Conservation (phyloP, 2,113 vertebrate species). For the Lanius collurio region DNA sequence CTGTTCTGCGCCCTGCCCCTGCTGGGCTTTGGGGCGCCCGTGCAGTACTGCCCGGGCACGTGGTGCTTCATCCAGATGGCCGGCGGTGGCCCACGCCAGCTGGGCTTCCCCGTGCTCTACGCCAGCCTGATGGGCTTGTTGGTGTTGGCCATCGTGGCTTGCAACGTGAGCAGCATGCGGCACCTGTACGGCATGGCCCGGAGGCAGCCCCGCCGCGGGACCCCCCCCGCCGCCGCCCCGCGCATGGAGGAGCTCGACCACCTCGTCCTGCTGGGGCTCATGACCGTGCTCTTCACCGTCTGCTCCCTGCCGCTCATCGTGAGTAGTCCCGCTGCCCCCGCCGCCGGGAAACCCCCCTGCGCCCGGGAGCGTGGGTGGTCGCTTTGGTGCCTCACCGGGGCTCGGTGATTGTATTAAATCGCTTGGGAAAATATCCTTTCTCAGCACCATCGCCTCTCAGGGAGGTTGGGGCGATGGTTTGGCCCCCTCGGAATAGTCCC, state of each 20-base stretch:
- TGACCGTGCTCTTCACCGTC: slow-evolving; percentile 77
- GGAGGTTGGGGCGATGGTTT: background rate
- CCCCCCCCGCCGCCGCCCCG: background rate
- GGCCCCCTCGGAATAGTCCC: background rate
- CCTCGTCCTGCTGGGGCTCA: slow-evolving; percentile 76
- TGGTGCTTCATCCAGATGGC: slow-evolving; percentile 84
- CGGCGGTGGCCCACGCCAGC: fast-evolving
- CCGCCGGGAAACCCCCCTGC: too few relatives aligned
- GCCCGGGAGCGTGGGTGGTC: fast-evolving
- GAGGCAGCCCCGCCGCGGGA: slow-evolving; percentile 15
- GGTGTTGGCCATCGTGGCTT: slow-evolving; percentile 70
- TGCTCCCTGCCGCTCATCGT: slow-evolving; percentile 80
- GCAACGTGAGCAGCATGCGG: slow-evolving; percentile 78
- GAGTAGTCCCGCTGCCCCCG: background rate
- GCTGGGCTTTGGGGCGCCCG: slow-evolving; percentile 66
- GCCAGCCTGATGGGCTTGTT: slow-evolving; percentile 72
- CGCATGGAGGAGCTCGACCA: slow-evolving; percentile 75
- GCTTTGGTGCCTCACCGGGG: background rate
- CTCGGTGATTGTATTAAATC: fast-evolving
- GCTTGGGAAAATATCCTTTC: background rate
- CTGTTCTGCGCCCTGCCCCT: slow-evolving; percentile 75
- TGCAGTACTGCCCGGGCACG: slow-evolving; percentile 79
- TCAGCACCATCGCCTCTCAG: fast-evolving
- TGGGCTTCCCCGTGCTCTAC: slow-evolving; percentile 76
- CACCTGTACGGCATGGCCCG: slow-evolving; percentile 75